These are phyloP conservation scores for Bellardia bayeri DNA, from an alignment of 2,888 invertebrate genomes.

Conservation along the genomic window DNA sequence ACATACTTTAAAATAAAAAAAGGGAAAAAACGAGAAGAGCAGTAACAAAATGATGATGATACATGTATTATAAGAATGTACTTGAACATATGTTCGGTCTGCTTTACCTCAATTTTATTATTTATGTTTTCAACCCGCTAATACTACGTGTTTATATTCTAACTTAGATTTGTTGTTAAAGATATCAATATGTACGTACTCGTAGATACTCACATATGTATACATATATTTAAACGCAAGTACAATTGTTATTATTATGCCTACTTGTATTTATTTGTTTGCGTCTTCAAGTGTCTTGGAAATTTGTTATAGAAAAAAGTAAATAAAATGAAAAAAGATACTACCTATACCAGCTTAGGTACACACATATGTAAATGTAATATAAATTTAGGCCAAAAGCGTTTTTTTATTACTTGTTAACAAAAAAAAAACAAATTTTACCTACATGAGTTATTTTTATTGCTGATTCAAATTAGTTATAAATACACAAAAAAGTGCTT, in stretches of 20 bases:
- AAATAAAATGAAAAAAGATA: not conserved
- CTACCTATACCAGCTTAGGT: not conserved
- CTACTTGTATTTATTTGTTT: not conserved
- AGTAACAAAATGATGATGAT: conserved; percentile 23
- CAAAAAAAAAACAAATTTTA: conserved; percentile 9
- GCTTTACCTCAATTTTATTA: conserved; percentile 14
- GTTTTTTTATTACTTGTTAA: conserved; percentile 44
- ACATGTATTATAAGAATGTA: conserved; percentile 43
- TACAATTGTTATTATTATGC: not conserved
- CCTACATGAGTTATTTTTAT: conserved; percentile 4
- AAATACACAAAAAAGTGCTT: not conserved
- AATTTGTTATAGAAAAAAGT: conserved; percentile 17
- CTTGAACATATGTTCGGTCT: conserved; percentile 40
- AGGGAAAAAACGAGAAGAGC: not conserved
- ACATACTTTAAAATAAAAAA: not conserved
- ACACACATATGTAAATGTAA: conserved; percentile 5
- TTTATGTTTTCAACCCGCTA: conserved; percentile 50
- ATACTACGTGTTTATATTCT: conserved; percentile 62
- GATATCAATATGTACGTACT: conserved; percentile 35
- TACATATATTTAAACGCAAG: conserved; percentile 1
- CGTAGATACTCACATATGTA: not conserved
- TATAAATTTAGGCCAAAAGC: conserved; percentile 51
- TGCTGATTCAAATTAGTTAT: too few relatives aligned
- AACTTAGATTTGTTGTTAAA: conserved; percentile 54
- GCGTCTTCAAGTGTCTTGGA: not conserved